Percentiles rank a stretch among this genome's conserved stretches.
Conservation (phyloP, 37 sponge, comb jelly and placozoan species). For the Ephydatia muelleri region DNA sequence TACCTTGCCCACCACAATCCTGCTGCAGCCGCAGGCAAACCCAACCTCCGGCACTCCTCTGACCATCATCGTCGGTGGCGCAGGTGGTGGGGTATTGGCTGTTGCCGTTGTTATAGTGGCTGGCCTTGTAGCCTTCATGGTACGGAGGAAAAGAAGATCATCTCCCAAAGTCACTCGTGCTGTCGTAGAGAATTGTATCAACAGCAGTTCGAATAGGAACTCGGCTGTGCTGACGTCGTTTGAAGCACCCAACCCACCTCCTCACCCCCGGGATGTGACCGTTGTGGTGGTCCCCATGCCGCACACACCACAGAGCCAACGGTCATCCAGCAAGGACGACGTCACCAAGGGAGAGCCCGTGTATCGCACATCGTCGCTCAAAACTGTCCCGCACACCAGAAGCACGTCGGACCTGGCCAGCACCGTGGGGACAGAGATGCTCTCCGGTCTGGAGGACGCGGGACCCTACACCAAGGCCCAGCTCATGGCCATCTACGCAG, state of each 20-base stretch:
- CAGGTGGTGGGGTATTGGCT: background rate
- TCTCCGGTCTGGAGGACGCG: constrained; percentile 8
- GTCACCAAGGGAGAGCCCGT: background rate
- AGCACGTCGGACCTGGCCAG: constrained; percentile 75
- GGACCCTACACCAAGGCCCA: constrained; percentile 51
- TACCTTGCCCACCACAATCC: background rate
- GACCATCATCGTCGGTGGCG: background rate
- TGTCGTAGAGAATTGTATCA: background rate
- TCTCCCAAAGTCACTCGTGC: background rate
- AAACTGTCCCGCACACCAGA: constrained; percentile 16
- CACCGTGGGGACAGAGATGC: constrained; percentile 52
- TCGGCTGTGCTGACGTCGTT: background rate
- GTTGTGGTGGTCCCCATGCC: background rate
- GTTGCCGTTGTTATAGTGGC: background rate
- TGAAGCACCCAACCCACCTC: background rate
- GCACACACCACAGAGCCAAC: background rate
- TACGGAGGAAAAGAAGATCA: background rate
- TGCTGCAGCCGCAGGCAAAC: background rate
- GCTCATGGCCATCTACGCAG: constrained; percentile 53
- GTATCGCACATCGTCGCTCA: constrained; percentile 1
- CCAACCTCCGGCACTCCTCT: background rate
- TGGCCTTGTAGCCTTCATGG: background rate
- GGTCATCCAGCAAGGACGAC: background rate
- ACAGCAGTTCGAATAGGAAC: background rate
- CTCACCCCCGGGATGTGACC: background rate